phyloP scores from a whole-genome alignment of 2,113 vertebrate species.

The Tor tambroides region DNA sequence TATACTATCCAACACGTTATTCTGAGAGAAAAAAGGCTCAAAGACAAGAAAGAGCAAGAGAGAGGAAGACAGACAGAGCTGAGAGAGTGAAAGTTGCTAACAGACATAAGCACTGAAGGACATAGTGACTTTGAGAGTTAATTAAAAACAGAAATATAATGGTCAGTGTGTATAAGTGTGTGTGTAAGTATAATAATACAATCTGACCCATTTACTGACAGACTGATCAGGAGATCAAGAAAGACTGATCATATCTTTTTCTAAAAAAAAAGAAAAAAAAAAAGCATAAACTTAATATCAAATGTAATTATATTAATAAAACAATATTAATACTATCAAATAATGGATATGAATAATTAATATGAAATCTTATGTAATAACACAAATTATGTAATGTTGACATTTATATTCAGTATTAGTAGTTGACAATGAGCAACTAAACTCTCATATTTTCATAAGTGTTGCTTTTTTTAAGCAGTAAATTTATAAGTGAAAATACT shows the following conservation, averaged over 20 bases:
- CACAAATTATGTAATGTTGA: neutral
- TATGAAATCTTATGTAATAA: neutral
- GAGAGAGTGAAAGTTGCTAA: slow-evolving; percentile 61
- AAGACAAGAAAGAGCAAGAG: slow-evolving; percentile 18
- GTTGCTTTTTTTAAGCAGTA: neutral
- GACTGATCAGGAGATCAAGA: slow-evolving; percentile 71
- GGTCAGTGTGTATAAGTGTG: slow-evolving; percentile 53
- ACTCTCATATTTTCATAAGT: neutral
- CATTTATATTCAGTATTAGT: neutral
- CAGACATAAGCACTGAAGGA: slow-evolving; percentile 73
- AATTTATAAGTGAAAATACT: neutral
- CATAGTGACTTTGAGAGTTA: slow-evolving; percentile 79
- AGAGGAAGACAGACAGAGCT: neutral
- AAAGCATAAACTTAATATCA: neutral
- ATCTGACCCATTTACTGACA: slow-evolving; percentile 74
- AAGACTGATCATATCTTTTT: neutral
- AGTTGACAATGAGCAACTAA: neutral
- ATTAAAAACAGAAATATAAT: slow-evolving; percentile 74
- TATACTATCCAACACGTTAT: neutral
- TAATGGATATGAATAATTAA: no score
- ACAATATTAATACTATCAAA: neutral
- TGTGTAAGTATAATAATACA: slow-evolving; percentile 70
- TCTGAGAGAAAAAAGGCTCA: neutral
- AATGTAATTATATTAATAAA: neutral
- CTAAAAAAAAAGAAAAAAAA: neutral